phyloP scores from a whole-genome alignment of 2,113 vertebrate genomes.

The Phyllostomus hastatus region DNA sequence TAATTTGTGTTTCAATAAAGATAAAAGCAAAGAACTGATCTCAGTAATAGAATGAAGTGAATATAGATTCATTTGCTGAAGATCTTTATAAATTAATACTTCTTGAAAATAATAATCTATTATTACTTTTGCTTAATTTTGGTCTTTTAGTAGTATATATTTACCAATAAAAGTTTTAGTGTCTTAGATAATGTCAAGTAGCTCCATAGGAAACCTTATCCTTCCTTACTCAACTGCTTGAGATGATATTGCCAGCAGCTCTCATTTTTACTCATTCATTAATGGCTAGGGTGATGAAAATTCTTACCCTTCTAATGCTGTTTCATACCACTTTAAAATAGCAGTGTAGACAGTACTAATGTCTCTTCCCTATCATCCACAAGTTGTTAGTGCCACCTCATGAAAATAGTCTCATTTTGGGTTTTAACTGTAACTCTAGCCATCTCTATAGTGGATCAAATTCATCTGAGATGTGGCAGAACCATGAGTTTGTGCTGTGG shows the following conservation, averaged over 20 bases:
- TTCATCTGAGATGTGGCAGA: conserved; percentile 87
- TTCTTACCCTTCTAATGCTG: neutral
- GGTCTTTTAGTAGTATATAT: neutral
- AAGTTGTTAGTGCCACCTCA: conserved; percentile 79
- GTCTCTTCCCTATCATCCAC: conserved; percentile 74
- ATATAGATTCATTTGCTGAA: neutral
- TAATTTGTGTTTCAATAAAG: neutral
- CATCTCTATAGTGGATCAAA: conserved; percentile 89
- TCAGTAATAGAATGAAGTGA: neutral
- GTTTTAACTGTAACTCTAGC: conserved; percentile 94
- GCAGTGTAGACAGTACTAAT: neutral
- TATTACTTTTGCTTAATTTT: neutral
- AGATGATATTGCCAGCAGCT: neutral
- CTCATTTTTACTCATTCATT: neutral
- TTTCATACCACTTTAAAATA: conserved; percentile 47
- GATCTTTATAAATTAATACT: neutral
- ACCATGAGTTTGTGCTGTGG: conserved; percentile 80
- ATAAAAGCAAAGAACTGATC: neutral
- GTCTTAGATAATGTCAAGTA: neutral
- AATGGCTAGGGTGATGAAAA: neutral
- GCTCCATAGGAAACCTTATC: neutral
- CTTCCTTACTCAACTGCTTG: conserved; percentile 30
- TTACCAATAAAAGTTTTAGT: neutral
- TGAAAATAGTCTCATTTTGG: conserved; percentile 87
- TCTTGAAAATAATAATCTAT: neutral